Conservation (phyloP, 1,140 invertebrate genomes). For the Drosophila ambigua region DNA sequence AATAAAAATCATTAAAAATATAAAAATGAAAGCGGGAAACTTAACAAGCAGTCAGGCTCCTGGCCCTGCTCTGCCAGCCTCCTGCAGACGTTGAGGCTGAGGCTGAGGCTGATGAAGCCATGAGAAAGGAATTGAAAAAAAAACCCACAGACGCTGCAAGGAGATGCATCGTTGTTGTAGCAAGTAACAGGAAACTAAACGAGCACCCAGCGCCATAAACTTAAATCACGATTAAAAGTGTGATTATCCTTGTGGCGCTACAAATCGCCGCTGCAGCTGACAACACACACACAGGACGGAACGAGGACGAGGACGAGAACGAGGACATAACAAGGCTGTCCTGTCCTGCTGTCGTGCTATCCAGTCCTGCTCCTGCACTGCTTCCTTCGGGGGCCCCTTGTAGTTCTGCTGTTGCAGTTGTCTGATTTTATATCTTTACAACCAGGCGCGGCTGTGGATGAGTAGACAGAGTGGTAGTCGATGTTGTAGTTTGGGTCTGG, state of each 20-base stretch:
- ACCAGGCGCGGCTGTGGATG: conserved; percentile 71
- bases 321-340: conserved; percentile 24
- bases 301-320: conserved; percentile 7
- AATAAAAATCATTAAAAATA: conserved; percentile 83
- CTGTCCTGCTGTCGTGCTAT: conserved; percentile 6
- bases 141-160: conserved; percentile 39
- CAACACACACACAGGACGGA: conserved; percentile 28
- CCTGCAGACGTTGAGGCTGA: conserved; percentile 4
- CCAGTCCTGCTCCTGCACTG: neutral
- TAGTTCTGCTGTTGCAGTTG: conserved; percentile 66
- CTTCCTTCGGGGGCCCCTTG: conserved; percentile 7
- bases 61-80: too few species aligned
- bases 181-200: conserved; percentile 77
- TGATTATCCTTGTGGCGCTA: conserved; percentile 84
- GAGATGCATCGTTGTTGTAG: conserved; percentile 41
- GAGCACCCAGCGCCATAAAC: conserved; percentile 81
- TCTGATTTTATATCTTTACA: conserved; percentile 82
- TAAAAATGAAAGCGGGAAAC: conserved; percentile 77
- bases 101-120: conserved; percentile 52
- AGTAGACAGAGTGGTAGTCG: conserved; percentile 41
- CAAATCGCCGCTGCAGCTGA: conserved; percentile 80
- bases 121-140: conserved; percentile 67
- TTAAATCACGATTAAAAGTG: conserved; percentile 84
- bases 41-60: conserved; percentile 59
- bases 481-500: conserved; percentile 4